Base-by-base conservation (phyloP, 2,113 vertebrate genomes). In the Hassar affinis region DNA sequence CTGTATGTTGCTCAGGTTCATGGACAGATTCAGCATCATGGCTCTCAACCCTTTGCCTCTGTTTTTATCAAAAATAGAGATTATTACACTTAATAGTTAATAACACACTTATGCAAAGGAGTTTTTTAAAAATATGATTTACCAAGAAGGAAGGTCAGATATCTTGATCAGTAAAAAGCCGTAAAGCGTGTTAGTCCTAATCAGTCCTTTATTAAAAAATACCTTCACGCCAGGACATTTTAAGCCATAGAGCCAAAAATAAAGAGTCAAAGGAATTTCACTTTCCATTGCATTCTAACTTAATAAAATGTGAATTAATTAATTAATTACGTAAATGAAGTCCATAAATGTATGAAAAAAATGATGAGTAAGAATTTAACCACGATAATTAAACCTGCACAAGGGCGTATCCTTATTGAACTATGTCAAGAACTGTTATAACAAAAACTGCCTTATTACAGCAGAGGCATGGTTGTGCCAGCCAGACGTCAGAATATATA, bases 221-320 rank as follows among this genome's bases (percentile, higher is more conserved):
- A 90, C 90, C 90, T 89, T 83, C 69, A 74, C 87, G 87, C 81
- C 74, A 77, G 87, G 85, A 83, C 47, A 59, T 42, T n/a, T 82
- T 85, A 89, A 86, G 84, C 77, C 79, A 38, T 49, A 69, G 54
- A 74, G 85, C 49, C 45, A 11, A 69, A 79, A 49, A 30, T 52
- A 62, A 88, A 74, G 75, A 57, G 15, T 56, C 49, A 42, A 59
- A 78, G 54, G 45, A 85, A 88, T 79, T 57, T 18, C 47, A 78
- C 51, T 84, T 86, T 79, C 10, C 1, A 42, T 64, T 77, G 38
- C 57, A n/a, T 25, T 47, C 1, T 30, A 54, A 27, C 45, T 27
- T 20, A 20, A 33, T 76, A 20, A 54, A 35, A 15, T 54, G 8
- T 54, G 9, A 54, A 35, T 75, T 33, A 8, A n/a, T 33, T 35